Percentiles rank a stretch among this genome's conserved stretches.
Conservation (phyloP, 2,797 vertebrate genomes). For the Tadarida brasiliensis region DNA sequence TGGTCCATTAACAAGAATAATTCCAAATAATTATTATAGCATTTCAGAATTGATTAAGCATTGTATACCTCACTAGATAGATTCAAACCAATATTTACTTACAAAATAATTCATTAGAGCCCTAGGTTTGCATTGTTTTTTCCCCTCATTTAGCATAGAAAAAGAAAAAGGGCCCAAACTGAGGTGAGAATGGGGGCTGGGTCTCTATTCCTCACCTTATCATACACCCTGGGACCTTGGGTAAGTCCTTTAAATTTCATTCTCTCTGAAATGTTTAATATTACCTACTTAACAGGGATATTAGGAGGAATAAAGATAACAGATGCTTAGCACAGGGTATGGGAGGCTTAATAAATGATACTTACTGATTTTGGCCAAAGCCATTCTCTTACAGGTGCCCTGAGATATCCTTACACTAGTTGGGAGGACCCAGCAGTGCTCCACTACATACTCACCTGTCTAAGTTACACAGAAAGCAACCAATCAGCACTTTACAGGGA, state of each 20-base stretch:
- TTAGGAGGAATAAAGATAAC: not conserved
- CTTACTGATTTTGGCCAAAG: constrained; percentile 13
- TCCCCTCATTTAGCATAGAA: not conserved
- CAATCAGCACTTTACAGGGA: too few species aligned
- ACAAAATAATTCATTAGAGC: not conserved
- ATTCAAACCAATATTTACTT: not conserved
- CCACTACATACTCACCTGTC: not conserved
- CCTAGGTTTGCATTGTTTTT: not conserved
- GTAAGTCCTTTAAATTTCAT: not conserved
- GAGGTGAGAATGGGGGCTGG: not conserved
- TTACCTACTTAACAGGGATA: not conserved
- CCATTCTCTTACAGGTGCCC: not conserved
- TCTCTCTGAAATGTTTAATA: constrained; percentile 14
- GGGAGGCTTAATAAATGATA: not conserved
- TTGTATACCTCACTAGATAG: not conserved
- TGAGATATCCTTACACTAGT: not conserved
- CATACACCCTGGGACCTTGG: not conserved
- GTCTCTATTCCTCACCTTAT: not conserved
- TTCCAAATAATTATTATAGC: constrained; percentile 38
- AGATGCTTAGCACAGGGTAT: not conserved
- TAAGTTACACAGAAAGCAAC: not conserved
- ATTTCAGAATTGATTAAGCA: constrained; percentile 48
- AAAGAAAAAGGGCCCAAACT: not conserved
- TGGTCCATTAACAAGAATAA: constrained; percentile 45
- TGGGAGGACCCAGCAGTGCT: not conserved